Evolutionary conservation across 2,113 vertebrate genomes (phyloP), one percentile per base, ranked within the genome.

Genomic region (Potamarius usumacintae): DNA sequence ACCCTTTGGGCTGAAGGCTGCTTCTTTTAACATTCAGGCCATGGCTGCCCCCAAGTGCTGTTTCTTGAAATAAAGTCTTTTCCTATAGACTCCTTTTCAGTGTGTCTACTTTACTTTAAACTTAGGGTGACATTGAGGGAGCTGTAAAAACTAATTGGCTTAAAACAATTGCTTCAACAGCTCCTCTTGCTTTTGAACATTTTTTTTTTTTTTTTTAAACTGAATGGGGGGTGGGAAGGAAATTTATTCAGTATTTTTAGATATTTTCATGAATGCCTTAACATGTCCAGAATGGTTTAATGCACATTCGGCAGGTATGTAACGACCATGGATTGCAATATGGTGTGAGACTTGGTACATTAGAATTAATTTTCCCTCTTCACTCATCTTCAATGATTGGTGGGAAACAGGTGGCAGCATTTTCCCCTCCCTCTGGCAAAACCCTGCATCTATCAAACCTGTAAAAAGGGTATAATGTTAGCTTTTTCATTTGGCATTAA

Each of bases 401-500:
- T 42, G 0, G 62, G 34, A 60, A 88, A 79, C 71, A 67, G 81
- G 82, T 27, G 30, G 65, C 55, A 72, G 15, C 74, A 9, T 85
- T 57, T 15, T 67, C 53, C 86, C 62, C 17, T 84, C 15, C n/a
- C 57, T 89, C 82, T 82, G 86, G 84, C 69, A 58, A 77, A 90
- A 88, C 81, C 42, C 92, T 89, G 27, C 80, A 89, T 84, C 80
- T 67, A 63, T 74, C 60, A 69, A 57, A 85, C 85, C 81, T 20
- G 12, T 90, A n/a, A 89, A 89, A 90, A 67, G 71, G 34, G 87
- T 87, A 85, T 90, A 93, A 87, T 87, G 88, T 89, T 90, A 85
- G 85, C 90, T 50, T 83, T 86, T 92, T 92, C 87, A 92, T 90
- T 90, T 88, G 77, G 91, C 91, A 92, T 94, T 91, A 93, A 92